Percentiles rank a stretch among this genome's conserved stretches.
Conservation (phyloP, 1,140 invertebrate species). For the Nomia melanderi region DNA sequence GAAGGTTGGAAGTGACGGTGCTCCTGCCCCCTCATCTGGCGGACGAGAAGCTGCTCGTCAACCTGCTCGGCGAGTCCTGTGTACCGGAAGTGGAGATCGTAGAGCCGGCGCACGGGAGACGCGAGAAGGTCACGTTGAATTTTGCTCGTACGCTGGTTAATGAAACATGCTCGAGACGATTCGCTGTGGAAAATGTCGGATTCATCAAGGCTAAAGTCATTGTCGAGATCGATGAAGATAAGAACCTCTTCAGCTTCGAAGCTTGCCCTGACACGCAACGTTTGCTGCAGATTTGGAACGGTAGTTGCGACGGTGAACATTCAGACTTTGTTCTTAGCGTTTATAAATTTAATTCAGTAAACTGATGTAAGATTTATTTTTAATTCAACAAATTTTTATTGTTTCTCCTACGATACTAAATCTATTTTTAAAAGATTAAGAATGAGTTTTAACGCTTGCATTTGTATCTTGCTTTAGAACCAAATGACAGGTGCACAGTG, state of each 20-base stretch:
- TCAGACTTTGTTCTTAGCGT: no score
- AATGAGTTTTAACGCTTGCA: no score
- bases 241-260: constrained; percentile 36
- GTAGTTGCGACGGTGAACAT: not conserved
- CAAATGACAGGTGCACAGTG: constrained; percentile 35
- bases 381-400: no score
- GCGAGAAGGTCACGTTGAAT: constrained; percentile 38
- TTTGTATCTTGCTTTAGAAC: constrained; percentile 35
- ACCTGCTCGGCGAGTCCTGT: constrained; percentile 69
- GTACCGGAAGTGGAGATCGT: constrained; percentile 70
- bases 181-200: constrained; percentile 67
- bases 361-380: no score
- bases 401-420: no score
- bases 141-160: constrained; percentile 64
- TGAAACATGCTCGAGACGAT: constrained; percentile 38
- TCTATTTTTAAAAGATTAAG: no score
- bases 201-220: constrained; percentile 62
- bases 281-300: constrained; percentile 2
- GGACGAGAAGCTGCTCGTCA: constrained; percentile 51
- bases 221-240: constrained; percentile 60
- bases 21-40: constrained; percentile 56
- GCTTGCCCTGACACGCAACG: not conserved
- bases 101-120: constrained; percentile 50
- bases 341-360: no score
- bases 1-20: constrained; percentile 54